A percentile compares a stretch with the other conserved stretches of the same genome.
phyloP scores from a whole-genome alignment of 2,888 invertebrate genomes.

The Anoplius nigerrimus region DNA sequence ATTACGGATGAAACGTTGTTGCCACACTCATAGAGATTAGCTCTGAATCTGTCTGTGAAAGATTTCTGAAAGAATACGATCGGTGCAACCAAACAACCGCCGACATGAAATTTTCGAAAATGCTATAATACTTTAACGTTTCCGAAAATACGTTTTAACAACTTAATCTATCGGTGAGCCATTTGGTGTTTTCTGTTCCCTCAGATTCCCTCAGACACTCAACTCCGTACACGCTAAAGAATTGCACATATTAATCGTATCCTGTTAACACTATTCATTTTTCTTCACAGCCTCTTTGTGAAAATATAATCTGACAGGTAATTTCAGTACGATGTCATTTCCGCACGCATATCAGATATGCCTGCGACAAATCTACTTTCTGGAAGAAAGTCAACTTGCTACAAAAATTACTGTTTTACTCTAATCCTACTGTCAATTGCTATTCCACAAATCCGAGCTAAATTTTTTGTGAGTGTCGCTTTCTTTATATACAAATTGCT shows the following conservation, averaged over 20 bases:
- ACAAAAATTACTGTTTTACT: constrained; percentile 22
- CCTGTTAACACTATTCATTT: constrained; percentile 34
- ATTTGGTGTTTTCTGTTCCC: constrained; percentile 50
- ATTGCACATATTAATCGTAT: constrained; percentile 57
- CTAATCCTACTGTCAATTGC: constrained; percentile 21
- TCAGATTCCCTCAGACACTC: constrained; percentile 25
- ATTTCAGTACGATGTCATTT: constrained; percentile 26
- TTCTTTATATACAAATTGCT: constrained; percentile 38
- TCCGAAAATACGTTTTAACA: neutral
- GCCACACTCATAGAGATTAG: too few relatives aligned
- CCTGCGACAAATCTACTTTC: constrained; percentile 20
- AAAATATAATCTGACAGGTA: constrained; percentile 49
- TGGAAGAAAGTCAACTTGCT: constrained; percentile 24
- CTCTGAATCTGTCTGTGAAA: too few relatives aligned
- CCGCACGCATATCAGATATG: constrained; percentile 28
- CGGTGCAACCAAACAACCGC: too few relatives aligned
- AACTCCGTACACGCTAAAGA: constrained; percentile 47
- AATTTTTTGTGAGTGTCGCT: constrained; percentile 12
- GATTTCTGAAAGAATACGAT: too few relatives aligned
- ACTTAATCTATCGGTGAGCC: constrained; percentile 36
- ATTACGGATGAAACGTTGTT: too few relatives aligned
- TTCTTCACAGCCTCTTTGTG: constrained; percentile 61
- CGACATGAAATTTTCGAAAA: too few relatives aligned
- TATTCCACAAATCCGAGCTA: constrained; percentile 10
- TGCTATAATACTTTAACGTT: neutral